Conservation (phyloP, 2,888 invertebrate genomes). For the Selenia dentaria region DNA sequence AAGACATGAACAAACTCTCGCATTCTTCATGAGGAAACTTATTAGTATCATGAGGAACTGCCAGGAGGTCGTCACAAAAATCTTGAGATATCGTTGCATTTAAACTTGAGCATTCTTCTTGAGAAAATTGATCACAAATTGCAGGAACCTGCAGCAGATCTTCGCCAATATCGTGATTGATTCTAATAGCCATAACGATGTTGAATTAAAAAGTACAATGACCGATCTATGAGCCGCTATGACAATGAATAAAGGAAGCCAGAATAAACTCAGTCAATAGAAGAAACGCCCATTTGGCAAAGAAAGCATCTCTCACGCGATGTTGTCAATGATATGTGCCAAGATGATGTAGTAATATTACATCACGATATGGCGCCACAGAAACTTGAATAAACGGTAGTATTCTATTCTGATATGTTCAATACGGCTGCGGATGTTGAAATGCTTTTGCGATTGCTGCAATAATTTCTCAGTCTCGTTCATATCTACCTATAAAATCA, state of each 20-base stretch:
- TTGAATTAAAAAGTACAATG: conserved; percentile 39
- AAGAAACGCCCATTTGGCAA: conserved; percentile 51
- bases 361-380: conserved; percentile 28
- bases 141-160: conserved; percentile 9
- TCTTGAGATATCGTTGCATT: conserved; percentile 25
- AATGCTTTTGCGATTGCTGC: conserved; percentile 5
- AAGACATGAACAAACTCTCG: conserved; percentile 11
- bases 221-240: conserved; percentile 40
- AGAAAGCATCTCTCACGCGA: conserved; percentile 38
- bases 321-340: conserved; percentile 45
- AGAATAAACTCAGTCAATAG: conserved; percentile 21
- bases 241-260: conserved; percentile 51
- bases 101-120: conserved; percentile 11
- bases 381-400: conserved; percentile 7
- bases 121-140: conserved; percentile 18
- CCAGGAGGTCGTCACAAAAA: conserved; percentile 22
- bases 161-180: conserved; percentile 29
- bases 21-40: conserved; percentile 15
- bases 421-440: conserved; percentile 9
- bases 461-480: conserved; percentile 4
- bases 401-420: conserved; percentile 15
- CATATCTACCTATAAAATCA: too few relatives aligned
- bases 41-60: conserved; percentile 26
- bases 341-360: conserved; percentile 41
- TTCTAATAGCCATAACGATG: conserved; percentile 37